phyloP scores from a whole-genome alignment of 2,888 invertebrate genomes.

The Dinocampus coccinellae region DNA sequence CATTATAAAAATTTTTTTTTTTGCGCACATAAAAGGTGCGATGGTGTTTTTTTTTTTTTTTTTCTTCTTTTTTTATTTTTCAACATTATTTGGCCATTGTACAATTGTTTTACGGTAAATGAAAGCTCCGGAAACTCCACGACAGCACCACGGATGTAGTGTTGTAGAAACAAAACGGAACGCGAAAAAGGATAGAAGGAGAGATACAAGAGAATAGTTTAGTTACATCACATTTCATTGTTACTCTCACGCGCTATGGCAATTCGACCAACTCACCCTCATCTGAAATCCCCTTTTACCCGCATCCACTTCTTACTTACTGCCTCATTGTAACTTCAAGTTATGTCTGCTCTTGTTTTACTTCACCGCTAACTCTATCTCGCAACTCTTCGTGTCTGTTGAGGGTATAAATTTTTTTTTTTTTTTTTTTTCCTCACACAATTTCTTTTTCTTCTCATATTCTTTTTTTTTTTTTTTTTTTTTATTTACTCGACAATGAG shows the following conservation, averaged over 20 bases:
- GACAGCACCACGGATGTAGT: slow-evolving; percentile 15
- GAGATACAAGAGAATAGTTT: slow-evolving; percentile 31
- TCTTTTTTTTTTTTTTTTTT: too few relatives aligned
- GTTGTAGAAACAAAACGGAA: slow-evolving; percentile 25
- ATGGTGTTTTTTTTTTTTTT: background rate
- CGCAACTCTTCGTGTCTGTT: background rate
- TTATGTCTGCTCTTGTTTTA: background rate
- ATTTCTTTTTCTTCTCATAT: too few relatives aligned
- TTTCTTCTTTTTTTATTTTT: slow-evolving; percentile 40
- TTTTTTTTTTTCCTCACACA: background rate
- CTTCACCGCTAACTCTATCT: background rate
- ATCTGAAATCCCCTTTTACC: background rate
- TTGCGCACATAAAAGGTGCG: background rate
- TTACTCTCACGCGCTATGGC: slow-evolving; percentile 41
- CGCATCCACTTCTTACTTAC: background rate
- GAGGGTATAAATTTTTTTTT: background rate
- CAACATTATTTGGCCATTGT: slow-evolving; percentile 41
- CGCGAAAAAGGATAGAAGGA: background rate
- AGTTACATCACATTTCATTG: slow-evolving; percentile 52
- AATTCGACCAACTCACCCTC: background rate
- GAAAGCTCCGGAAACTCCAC: slow-evolving; percentile 49
- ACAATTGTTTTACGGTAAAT: slow-evolving; percentile 54
- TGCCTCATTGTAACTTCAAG: background rate
- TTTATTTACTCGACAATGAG: too few relatives aligned
- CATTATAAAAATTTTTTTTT: background rate